These are phyloP conservation scores for Nothocercus julius DNA, from an alignment of 2,113 vertebrate genomes.

Conservation along the genomic window DNA sequence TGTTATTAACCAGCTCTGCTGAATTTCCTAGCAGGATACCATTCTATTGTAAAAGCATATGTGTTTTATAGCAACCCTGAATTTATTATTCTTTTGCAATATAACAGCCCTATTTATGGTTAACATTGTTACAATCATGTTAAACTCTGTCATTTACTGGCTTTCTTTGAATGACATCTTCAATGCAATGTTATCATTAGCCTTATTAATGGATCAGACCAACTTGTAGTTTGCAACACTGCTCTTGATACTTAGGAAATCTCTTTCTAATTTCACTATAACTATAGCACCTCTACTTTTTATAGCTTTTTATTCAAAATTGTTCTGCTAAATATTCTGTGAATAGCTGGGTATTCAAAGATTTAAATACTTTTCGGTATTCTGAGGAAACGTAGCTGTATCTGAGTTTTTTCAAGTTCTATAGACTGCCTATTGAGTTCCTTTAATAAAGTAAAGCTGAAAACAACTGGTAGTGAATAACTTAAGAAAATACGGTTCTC, in stretches of 20 bases:
- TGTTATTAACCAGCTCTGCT: neutral
- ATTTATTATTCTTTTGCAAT: neutral
- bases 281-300: neutral
- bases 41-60: neutral
- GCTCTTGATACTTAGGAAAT: neutral
- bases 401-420: neutral
- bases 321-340: neutral
- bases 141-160: neutral
- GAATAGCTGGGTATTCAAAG: neutral
- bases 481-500: neutral
- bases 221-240: neutral
- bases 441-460: neutral
- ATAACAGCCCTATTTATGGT: neutral
- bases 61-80: neutral
- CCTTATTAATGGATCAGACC: neutral
- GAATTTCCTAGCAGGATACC: neutral
- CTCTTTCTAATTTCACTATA: neutral
- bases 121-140: neutral
- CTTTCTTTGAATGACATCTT: neutral
- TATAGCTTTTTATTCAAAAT: neutral
- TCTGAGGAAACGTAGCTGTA: neutral
- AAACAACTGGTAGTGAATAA: neutral
- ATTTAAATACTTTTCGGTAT: neutral
- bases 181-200: neutral
- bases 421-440: neutral